These are phyloP conservation scores for Carposina sasakii DNA, from an alignment of 1,140 invertebrate genomes.

Conservation along the genomic window DNA sequence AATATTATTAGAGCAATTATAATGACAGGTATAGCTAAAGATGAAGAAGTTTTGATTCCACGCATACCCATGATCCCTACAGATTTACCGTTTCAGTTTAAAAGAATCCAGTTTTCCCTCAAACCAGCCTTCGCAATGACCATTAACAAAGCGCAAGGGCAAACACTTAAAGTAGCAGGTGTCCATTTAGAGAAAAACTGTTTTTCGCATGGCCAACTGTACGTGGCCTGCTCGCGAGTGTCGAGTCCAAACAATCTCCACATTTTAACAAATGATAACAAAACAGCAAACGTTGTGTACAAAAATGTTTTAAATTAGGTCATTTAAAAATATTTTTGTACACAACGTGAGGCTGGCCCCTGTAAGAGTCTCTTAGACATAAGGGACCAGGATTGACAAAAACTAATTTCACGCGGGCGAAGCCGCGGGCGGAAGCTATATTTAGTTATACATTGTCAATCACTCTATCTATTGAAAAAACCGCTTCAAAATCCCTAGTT, in stretches of 20 bases:
- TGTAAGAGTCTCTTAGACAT: too few relatives aligned
- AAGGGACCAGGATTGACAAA: too few relatives aligned
- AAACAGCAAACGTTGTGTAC: background rate
- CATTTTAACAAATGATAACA: background rate
- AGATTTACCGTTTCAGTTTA: slow-evolving; percentile 56
- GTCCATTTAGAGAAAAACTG: slow-evolving; percentile 17
- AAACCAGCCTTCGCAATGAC: slow-evolving; percentile 69
- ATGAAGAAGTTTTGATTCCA: slow-evolving; percentile 44
- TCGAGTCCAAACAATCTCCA: slow-evolving; percentile 9
- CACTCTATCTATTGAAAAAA: too few relatives aligned
- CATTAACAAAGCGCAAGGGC: slow-evolving; percentile 75
- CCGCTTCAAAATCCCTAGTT: too few relatives aligned
- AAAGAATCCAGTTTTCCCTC: slow-evolving; percentile 70
- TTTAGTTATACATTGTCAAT: too few relatives aligned
- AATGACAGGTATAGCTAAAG: slow-evolving; percentile 35
- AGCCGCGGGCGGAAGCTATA: too few relatives aligned
- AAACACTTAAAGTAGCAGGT: slow-evolving; percentile 30
- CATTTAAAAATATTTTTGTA: too few relatives aligned
- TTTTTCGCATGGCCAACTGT: slow-evolving; percentile 21
- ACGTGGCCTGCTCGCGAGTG: slow-evolving; percentile 19
- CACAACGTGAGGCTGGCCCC: too few relatives aligned
- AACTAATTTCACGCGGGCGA: too few relatives aligned
- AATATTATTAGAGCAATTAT: slow-evolving; percentile 57
- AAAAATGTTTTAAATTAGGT: background rate
- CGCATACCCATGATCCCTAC: slow-evolving; percentile 48